Percentiles rank a stretch among this genome's conserved stretches.
Conservation (phyloP, 2,113 vertebrate species). For the Labeo rohita region DNA sequence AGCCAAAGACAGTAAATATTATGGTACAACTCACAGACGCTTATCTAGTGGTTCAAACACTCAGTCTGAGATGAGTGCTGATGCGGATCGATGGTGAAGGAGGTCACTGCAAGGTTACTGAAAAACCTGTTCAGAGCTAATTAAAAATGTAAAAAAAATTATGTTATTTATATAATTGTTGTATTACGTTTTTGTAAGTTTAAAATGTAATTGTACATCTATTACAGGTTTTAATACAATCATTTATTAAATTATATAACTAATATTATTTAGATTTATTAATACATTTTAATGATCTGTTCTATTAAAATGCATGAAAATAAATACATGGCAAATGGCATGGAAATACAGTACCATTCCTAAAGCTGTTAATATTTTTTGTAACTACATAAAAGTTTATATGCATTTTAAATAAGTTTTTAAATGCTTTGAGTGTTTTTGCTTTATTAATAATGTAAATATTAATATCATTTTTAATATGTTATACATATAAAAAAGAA, state of each 20-base stretch:
- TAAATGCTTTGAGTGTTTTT: neutral
- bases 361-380: neutral
- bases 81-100: neutral
- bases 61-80: neutral
- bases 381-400: neutral
- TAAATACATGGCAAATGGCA: too few relatives aligned
- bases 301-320: too few relatives aligned
- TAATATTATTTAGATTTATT: too few relatives aligned
- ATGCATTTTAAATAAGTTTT: neutral
- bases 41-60: neutral
- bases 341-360: too few relatives aligned
- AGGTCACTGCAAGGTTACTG: neutral
- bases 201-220: too few relatives aligned
- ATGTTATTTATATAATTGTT: too few relatives aligned
- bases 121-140: neutral
- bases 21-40: neutral
- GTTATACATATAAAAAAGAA: too few relatives aligned
- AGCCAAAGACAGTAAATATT: conserved; percentile 1
- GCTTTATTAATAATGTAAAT: neutral
- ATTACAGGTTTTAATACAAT: too few relatives aligned
- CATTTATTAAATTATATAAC: too few relatives aligned
- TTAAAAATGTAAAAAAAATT: too few relatives aligned
- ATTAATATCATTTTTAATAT: neutral
- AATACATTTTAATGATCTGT: too few relatives aligned
- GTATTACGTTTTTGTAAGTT: too few relatives aligned